phyloP scores from a whole-genome alignment of 2,888 invertebrate species.

The Eueremaeus valkanovi region DNA sequence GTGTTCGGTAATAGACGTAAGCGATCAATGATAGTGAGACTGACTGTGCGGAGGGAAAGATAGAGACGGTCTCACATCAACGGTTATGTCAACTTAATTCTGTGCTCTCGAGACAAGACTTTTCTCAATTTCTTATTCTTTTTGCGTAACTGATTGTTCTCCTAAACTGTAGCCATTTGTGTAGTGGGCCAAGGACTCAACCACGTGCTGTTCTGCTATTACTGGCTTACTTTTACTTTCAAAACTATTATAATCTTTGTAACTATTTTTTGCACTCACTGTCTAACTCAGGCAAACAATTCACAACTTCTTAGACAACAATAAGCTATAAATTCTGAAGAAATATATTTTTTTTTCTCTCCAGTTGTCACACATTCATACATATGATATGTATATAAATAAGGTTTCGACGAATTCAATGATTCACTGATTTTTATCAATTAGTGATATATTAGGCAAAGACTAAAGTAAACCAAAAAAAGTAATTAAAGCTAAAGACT shows the following conservation, averaged over 20 bases:
- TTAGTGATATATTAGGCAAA: conserved; percentile 5
- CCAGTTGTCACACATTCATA: not conserved
- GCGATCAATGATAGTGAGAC: conserved; percentile 38
- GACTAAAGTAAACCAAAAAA: not conserved
- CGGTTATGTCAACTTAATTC: conserved; percentile 28
- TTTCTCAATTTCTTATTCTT: not conserved
- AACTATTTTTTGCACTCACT: not conserved
- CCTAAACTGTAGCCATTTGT: conserved; percentile 14
- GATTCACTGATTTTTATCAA: conserved; percentile 14
- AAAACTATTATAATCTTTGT: not conserved
- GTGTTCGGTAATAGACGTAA: not conserved
- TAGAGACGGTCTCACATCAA: conserved; percentile 18
- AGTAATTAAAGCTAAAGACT: not conserved
- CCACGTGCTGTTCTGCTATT: not conserved
- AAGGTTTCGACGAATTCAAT: not conserved
- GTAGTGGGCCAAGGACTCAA: conserved; percentile 33
- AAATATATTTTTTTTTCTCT: not conserved
- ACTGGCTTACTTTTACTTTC: not conserved
- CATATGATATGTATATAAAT: not conserved
- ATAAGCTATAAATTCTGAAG: not conserved
- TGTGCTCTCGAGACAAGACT: not conserved
- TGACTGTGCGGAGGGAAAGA: not conserved
- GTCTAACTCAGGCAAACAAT: conserved; percentile 20
- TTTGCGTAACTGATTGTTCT: conserved; percentile 36
- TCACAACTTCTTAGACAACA: too few relatives aligned